A percentile compares a stretch with the other conserved stretches of the same genome.
These are phyloP conservation scores for Polypterus senegalus DNA, from an alignment of 2,113 vertebrate genomes.

Conservation along the genomic window DNA sequence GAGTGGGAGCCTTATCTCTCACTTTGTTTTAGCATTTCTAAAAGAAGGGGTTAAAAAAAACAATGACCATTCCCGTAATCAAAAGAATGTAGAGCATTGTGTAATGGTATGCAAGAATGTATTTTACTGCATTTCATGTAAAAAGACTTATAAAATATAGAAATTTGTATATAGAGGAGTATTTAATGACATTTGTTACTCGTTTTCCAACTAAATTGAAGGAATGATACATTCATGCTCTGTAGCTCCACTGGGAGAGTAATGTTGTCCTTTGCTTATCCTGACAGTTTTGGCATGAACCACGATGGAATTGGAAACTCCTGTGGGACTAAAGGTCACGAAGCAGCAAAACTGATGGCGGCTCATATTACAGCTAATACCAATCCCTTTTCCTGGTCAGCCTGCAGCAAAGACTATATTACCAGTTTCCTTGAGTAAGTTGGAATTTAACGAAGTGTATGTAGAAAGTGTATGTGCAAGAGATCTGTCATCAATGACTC, in stretches of 20 bases:
- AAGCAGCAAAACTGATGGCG: constrained; percentile 96
- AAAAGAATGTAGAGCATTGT: too few species aligned
- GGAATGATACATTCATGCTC: constrained; percentile 3
- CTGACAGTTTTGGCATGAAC: constrained; percentile 94
- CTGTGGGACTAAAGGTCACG: constrained; percentile 95
- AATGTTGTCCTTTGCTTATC: constrained; percentile 29
- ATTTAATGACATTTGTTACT: neutral
- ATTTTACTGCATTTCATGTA: too few species aligned
- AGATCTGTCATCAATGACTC: too few species aligned
- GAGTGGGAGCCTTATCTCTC: constrained; percentile 25
- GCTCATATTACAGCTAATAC: constrained; percentile 97
- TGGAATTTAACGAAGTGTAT: constrained; percentile 16
- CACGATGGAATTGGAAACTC: constrained; percentile 96
- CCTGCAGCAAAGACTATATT: constrained; percentile 98
- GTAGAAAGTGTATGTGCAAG: too few species aligned
- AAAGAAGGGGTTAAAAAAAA: too few species aligned
- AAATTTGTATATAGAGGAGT: too few species aligned
- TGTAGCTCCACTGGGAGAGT: neutral
- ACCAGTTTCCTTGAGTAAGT: constrained; percentile 99
- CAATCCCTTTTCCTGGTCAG: constrained; percentile 97
- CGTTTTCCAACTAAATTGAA: constrained; percentile 2
- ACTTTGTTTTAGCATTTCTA: too few species aligned
- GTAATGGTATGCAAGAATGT: too few species aligned
- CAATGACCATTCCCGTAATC: too few species aligned
- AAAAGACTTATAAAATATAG: too few species aligned